Conservation (phyloP, 2,888 invertebrate genomes). For the Aphidius colemani region DNA sequence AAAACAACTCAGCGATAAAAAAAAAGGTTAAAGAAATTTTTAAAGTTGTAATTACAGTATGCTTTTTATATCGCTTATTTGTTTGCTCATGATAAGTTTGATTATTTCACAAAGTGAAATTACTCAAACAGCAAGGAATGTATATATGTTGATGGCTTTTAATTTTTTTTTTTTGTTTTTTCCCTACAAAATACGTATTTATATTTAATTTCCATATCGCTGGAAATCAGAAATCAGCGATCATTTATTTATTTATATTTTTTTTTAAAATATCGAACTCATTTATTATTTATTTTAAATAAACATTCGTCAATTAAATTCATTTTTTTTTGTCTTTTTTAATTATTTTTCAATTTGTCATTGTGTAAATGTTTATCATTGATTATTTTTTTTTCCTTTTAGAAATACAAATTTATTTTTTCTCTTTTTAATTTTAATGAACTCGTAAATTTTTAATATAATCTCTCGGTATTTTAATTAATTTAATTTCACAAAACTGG, state of each 20-base stretch:
- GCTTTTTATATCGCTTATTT: no score
- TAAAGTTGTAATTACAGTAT: not conserved
- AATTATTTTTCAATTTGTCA: no score
- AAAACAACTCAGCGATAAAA: no score
- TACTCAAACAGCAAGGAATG: constrained; percentile 8
- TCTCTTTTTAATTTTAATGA: not conserved
- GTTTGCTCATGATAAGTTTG: not conserved
- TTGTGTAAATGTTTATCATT: no score
- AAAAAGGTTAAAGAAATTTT: no score
- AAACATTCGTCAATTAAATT: not conserved
- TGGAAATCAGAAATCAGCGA: not conserved
- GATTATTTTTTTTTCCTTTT: no score
- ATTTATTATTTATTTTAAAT: not conserved
- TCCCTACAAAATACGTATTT: constrained; percentile 7
- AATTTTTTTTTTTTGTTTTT: constrained; percentile 21
- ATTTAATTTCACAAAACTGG: constrained; percentile 6
- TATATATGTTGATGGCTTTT: constrained; percentile 20
- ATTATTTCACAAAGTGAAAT: constrained; percentile 7
- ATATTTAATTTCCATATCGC: no score
- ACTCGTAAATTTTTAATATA: constrained; percentile 1
- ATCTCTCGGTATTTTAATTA: not conserved
- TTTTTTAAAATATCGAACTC: not conserved
- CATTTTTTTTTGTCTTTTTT: not conserved
- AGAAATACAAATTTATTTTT: no score
- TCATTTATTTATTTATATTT: no score